These are phyloP conservation scores for Drosophila imparisetae DNA, from an alignment of 2,888 invertebrate genomes.

Conservation along the genomic window DNA sequence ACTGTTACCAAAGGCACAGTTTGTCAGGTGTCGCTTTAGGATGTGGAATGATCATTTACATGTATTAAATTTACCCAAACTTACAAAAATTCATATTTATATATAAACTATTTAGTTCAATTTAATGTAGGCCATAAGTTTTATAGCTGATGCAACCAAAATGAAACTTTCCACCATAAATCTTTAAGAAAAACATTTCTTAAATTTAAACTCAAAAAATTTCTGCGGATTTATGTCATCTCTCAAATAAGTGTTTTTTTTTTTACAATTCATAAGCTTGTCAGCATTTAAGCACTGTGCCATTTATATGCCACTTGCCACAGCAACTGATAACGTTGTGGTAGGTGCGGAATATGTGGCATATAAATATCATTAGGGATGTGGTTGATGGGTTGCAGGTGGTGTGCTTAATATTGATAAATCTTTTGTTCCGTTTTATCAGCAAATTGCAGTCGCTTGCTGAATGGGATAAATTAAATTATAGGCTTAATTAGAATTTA, in stretches of 20 bases:
- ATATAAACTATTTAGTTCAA: not conserved
- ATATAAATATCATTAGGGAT: slow-evolving; percentile 43
- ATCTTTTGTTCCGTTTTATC: slow-evolving; percentile 34
- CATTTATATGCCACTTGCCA: slow-evolving; percentile 50
- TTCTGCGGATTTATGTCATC: not conserved
- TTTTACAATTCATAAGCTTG: not conserved
- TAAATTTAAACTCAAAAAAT: not conserved
- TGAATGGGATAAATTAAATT: not conserved
- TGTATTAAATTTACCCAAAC: not conserved
- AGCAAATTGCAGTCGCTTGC: slow-evolving; percentile 28
- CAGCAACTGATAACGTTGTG: slow-evolving; percentile 50
- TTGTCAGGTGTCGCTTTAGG: slow-evolving; percentile 26
- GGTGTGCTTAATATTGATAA: slow-evolving; percentile 10
- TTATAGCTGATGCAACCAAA: not conserved
- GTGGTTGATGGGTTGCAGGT: not conserved
- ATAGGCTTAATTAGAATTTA: not conserved
- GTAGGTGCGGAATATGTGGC: slow-evolving; percentile 41
- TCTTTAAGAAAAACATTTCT: not conserved
- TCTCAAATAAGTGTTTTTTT: not conserved
- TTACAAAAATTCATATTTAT: not conserved
- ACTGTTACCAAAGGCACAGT: slow-evolving; percentile 12
- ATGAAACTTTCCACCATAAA: not conserved
- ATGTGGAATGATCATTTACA: slow-evolving; percentile 1
- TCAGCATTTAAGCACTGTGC: slow-evolving; percentile 23
- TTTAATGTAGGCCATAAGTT: not conserved